phyloP scores from a whole-genome alignment of 2,113 vertebrate genomes.

The Sebastes fasciatus region DNA sequence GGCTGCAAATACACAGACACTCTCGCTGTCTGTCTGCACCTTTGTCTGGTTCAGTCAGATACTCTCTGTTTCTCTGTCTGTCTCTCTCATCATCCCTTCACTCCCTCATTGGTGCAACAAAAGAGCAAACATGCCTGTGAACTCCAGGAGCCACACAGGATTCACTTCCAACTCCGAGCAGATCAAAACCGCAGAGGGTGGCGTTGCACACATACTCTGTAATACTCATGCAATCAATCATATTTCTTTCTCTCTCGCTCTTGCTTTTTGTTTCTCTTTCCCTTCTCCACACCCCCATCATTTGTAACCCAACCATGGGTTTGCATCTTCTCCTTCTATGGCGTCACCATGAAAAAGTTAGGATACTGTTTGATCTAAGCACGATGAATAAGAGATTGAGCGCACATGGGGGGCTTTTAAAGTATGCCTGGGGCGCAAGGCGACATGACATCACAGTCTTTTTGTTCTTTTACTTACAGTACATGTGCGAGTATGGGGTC shows the following conservation, averaged over 20 bases:
- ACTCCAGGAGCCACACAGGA: conserved; percentile 53
- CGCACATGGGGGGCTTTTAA: conserved; percentile 21
- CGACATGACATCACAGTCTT: conserved; percentile 7
- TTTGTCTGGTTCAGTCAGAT: conserved; percentile 36
- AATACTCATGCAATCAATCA: conserved; percentile 61
- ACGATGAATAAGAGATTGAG: conserved; percentile 36
- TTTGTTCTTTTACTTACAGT: conserved; percentile 34
- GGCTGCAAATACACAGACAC: not conserved
- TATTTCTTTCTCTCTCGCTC: conserved; percentile 27
- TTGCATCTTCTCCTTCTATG: conserved; percentile 17
- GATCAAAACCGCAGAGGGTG: conserved; percentile 65
- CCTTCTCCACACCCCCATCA: not conserved
- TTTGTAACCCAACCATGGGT: conserved; percentile 31
- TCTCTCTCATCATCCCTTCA: conserved; percentile 31
- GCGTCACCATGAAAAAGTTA: conserved; percentile 23
- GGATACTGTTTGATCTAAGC: conserved; percentile 37
- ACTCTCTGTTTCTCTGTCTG: conserved; percentile 7
- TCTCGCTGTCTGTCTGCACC: conserved; percentile 2
- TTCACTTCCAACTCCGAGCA: conserved; percentile 38
- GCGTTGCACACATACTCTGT: conserved; percentile 47
- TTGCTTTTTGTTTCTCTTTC: not conserved
- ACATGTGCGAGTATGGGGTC: conserved; percentile 1
- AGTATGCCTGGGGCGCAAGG: not conserved
- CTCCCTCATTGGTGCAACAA: conserved; percentile 46
- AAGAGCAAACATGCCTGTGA: conserved; percentile 44